A percentile compares a stretch with the other conserved stretches of the same genome.
Evolutionary conservation across 2,888 invertebrate species (phyloP).

Genomic region (Vesta saturnalis): DNA sequence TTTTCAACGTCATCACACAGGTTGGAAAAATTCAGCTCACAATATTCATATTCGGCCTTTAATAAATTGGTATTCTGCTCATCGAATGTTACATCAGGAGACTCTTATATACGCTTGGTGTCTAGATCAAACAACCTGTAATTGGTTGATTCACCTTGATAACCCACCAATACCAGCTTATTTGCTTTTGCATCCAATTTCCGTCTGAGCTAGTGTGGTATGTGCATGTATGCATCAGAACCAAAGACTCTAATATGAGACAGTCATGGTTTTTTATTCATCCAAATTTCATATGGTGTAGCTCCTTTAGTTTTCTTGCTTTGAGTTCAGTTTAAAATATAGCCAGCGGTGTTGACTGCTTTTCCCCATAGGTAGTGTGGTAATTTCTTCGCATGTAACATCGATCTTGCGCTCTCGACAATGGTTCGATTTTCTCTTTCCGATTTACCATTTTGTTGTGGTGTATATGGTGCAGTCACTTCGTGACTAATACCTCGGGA

Average conservation of each 20-base stretch:
- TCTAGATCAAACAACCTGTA: conserved; percentile 43
- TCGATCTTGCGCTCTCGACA: conserved; percentile 10
- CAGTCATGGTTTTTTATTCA: conserved; percentile 3
- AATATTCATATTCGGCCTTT: no score
- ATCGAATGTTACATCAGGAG: conserved; percentile 43
- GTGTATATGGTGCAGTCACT: conserved; percentile 28
- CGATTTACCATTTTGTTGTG: conserved; percentile 7
- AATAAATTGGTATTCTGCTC: conserved; percentile 21
- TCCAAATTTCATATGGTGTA: conserved; percentile 46
- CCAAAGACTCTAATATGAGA: conserved; percentile 11
- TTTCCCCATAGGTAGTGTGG: conserved; percentile 55
- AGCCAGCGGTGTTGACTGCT: conserved; percentile 53
- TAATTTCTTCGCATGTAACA: conserved; percentile 41
- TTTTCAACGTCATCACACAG: no score
- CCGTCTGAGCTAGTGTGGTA: conserved; percentile 32
- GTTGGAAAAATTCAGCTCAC: no score
- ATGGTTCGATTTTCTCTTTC: conserved; percentile 16
- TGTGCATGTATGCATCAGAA: conserved; percentile 31
- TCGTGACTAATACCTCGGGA: conserved; percentile 43
- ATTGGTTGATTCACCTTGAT: conserved; percentile 33
- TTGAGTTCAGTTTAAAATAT: conserved; percentile 50
- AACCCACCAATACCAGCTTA: conserved; percentile 43
- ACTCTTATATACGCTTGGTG: conserved; percentile 39
- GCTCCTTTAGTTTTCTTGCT: conserved; percentile 6
- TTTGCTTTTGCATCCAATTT: conserved; percentile 37